phyloP scores from a whole-genome alignment of 2,113 vertebrate genomes.

The Procavia capensis region DNA sequence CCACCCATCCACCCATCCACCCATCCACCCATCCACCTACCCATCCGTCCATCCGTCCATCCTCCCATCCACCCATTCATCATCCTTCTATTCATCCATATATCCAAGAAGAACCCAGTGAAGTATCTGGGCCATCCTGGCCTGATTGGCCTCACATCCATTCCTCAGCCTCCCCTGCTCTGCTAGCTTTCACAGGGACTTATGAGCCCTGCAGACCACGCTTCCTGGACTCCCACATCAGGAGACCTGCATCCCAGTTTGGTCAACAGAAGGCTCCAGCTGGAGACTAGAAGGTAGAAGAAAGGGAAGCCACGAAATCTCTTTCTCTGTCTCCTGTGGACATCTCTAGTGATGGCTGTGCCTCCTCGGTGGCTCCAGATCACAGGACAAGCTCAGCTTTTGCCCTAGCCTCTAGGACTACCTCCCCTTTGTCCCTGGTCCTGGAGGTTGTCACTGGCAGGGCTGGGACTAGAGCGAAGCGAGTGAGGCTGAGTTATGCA shows the following conservation, averaged over 20 bases:
- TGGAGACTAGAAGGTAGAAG: neutral
- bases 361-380: neutral
- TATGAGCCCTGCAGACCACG: neutral
- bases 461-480: neutral
- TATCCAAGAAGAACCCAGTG: neutral
- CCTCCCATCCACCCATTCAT: too few species aligned
- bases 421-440: neutral
- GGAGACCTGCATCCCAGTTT: neutral
- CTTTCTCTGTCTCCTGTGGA: neutral
- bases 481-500: neutral
- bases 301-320: neutral
- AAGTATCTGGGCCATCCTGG: neutral
- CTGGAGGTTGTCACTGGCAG: neutral
- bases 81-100: neutral
- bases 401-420: neutral
- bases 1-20: neutral
- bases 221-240: neutral
- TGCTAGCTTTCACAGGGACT: neutral
- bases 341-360: rapidly evolving
- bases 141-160: neutral
- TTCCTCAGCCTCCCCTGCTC: neutral
- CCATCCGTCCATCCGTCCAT: too few species aligned
- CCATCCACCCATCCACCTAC: neutral
- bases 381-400: neutral
- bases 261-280: neutral